These are phyloP conservation scores for Oligia latruncula DNA, from an alignment of 2,888 invertebrate species.

Conservation along the genomic window DNA sequence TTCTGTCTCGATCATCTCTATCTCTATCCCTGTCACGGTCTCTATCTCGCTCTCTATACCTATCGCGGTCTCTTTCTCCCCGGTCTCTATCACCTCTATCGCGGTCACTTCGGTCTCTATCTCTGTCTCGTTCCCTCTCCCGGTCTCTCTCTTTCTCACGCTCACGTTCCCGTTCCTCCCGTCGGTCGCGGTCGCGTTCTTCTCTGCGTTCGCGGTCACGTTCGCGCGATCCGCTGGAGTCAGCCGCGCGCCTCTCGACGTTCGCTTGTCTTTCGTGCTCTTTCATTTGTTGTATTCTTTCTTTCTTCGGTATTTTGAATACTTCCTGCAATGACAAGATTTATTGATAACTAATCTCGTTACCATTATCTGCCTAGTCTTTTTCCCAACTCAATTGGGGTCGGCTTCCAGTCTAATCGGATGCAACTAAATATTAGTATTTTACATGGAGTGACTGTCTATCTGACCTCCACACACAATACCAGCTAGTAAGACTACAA, in stretches of 20 bases:
- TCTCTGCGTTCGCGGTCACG: constrained; percentile 75
- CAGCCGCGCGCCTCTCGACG: constrained; percentile 87
- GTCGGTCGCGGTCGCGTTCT: constrained; percentile 75
- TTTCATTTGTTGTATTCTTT: constrained; percentile 98
- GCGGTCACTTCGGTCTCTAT: constrained; percentile 75
- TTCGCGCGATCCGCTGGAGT: constrained; percentile 85
- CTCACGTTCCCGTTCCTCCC: constrained; percentile 73
- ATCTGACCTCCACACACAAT: neutral
- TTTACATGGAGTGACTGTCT: neutral
- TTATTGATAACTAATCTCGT: too few species aligned
- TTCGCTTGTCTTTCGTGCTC: constrained; percentile 98
- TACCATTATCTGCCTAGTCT: neutral
- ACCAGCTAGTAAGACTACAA: neutral
- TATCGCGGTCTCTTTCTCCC: constrained; percentile 77
- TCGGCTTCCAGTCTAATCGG: too few species aligned
- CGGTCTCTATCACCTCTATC: constrained; percentile 74
- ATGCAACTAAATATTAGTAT: neutral
- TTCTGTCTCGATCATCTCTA: constrained; percentile 82
- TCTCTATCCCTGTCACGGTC: constrained; percentile 79
- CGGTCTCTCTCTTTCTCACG: constrained; percentile 78
- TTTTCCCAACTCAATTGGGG: neutral
- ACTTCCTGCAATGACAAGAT: constrained; percentile 83
- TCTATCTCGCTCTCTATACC: constrained; percentile 73
- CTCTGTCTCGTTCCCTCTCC: constrained; percentile 75
- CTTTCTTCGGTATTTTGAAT: constrained; percentile 98